Conservation (phyloP, 2,888 invertebrate genomes). For the Trichogramma evanescens region DNA sequence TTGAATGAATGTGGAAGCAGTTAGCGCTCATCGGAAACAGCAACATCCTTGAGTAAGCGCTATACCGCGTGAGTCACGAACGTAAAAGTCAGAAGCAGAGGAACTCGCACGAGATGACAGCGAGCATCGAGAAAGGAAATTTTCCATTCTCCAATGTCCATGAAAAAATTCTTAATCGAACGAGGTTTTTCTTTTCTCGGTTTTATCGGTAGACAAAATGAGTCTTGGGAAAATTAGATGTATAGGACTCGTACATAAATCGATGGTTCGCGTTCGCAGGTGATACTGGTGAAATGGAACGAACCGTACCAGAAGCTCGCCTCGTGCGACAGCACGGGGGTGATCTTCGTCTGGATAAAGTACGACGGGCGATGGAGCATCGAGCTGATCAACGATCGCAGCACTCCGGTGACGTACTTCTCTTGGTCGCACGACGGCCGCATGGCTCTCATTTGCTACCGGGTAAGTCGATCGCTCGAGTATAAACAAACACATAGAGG, state of each 20-base stretch:
- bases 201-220: too few relatives aligned
- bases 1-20: too few relatives aligned
- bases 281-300: slow-evolving; percentile 95
- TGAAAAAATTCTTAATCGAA: too few relatives aligned
- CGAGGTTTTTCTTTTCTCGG: too few relatives aligned
- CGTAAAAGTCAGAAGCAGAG: too few relatives aligned
- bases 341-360: slow-evolving; percentile 99
- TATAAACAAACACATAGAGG: neutral
- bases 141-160: too few relatives aligned
- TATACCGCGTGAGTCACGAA: too few relatives aligned
- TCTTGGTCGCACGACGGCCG: slow-evolving; percentile 98
- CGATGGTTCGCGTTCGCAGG: slow-evolving; percentile 51
- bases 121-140: too few relatives aligned
- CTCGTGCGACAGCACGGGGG: slow-evolving; percentile 94
- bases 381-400: slow-evolving; percentile 96
- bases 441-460: slow-evolving; percentile 97
- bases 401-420: slow-evolving; percentile 94
- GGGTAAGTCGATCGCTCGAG: slow-evolving; percentile 51
- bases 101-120: too few relatives aligned
- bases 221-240: too few relatives aligned
- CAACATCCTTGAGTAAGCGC: too few relatives aligned
- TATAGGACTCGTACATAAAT: neutral
- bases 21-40: too few relatives aligned
- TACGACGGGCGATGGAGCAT: slow-evolving; percentile 99
- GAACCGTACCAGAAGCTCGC: slow-evolving; percentile 96